Conservation (phyloP, 2,888 invertebrate genomes). For the Noctua pronuba region DNA sequence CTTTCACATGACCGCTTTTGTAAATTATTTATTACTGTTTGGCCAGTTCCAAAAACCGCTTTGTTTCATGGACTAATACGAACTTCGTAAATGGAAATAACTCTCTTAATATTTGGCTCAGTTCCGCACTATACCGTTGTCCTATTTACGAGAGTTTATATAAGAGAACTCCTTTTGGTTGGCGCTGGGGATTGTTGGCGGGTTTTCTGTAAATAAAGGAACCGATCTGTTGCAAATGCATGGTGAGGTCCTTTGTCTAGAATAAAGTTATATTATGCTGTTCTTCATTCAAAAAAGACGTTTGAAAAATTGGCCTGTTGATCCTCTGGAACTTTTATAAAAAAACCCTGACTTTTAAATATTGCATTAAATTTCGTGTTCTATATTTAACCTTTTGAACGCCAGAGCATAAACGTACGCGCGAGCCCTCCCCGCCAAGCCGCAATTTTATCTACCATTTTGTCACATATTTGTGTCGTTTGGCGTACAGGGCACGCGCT, state of each 20-base stretch:
- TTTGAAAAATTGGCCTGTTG: not conserved
- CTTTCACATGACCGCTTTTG: slow-evolving; percentile 87
- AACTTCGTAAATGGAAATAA: slow-evolving; percentile 77
- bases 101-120: slow-evolving; percentile 70
- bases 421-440: too few relatives aligned
- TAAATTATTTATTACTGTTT: slow-evolving; percentile 89
- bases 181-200: slow-evolving; percentile 1
- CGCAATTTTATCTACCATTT: too few relatives aligned
- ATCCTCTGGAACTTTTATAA: not conserved
- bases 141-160: slow-evolving; percentile 52
- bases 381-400: too few relatives aligned
- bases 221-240: slow-evolving; percentile 17
- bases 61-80: slow-evolving; percentile 81
- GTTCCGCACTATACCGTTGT: slow-evolving; percentile 51
- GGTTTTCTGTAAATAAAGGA: slow-evolving; percentile 37
- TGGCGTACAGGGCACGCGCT: too few relatives aligned
- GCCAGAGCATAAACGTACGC: too few relatives aligned
- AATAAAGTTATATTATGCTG: not conserved
- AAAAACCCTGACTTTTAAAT: not conserved
- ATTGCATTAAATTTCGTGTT: not conserved
- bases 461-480: too few relatives aligned
- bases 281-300: not conserved
- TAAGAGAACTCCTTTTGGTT: slow-evolving; percentile 26
- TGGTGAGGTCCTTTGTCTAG: slow-evolving; percentile 1
- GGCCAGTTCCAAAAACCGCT: slow-evolving; percentile 82